These are phyloP conservation scores for Solen grandis DNA, from an alignment of 1,140 invertebrate genomes.

Conservation along the genomic window DNA sequence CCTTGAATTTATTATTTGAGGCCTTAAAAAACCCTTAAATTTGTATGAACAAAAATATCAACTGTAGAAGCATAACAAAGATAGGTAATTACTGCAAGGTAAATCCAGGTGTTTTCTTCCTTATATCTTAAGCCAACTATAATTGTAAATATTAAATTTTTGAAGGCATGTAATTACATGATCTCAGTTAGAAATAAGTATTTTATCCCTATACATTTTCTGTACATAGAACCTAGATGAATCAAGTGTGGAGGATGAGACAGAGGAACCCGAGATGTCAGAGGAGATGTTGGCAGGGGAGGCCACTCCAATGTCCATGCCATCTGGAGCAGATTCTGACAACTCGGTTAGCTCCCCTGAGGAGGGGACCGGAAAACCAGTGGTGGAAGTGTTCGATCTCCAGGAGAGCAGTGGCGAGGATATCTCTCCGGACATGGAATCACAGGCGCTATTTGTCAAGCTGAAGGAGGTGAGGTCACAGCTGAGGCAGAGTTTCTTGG, in stretches of 20 bases:
- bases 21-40: too few relatives aligned
- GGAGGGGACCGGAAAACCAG: slow-evolving; percentile 54
- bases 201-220: too few relatives aligned
- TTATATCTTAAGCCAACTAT: too few relatives aligned
- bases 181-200: too few relatives aligned
- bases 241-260: slow-evolving; percentile 48
- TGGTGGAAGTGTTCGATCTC: slow-evolving; percentile 67
- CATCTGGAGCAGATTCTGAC: slow-evolving; percentile 58
- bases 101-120: too few relatives aligned
- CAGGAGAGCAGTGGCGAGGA: slow-evolving; percentile 68
- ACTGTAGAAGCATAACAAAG: too few relatives aligned
- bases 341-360: slow-evolving; percentile 66
- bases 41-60: too few relatives aligned
- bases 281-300: slow-evolving; percentile 68
- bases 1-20: too few relatives aligned
- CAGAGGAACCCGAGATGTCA: slow-evolving; percentile 20
- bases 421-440: slow-evolving; percentile 71
- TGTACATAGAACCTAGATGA: slow-evolving; percentile 61
- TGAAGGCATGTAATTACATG: too few relatives aligned
- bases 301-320: slow-evolving; percentile 66
- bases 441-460: slow-evolving; percentile 80
- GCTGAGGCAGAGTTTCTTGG: too few relatives aligned
- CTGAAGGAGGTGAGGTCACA: slow-evolving; percentile 86
- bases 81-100: too few relatives aligned
- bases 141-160: too few relatives aligned